Evolutionary conservation across 2,113 vertebrate species (phyloP).

Genomic region (Psettodes erumei): DNA sequence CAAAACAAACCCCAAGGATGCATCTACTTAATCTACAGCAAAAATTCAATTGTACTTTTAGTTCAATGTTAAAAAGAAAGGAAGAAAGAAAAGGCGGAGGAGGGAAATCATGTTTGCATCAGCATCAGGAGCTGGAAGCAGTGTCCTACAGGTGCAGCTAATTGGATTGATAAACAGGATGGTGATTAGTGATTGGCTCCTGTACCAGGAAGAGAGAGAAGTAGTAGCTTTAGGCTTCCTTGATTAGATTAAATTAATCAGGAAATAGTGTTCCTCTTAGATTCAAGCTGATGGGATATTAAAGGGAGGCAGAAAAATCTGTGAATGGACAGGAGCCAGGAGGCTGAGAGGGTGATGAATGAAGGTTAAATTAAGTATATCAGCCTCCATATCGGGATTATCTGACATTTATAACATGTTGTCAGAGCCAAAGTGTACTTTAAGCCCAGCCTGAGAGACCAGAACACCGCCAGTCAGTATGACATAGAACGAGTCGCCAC

Average conservation of each 20-base stretch:
- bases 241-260: constrained; percentile 43
- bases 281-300: constrained; percentile 35
- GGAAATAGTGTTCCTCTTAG: constrained; percentile 20
- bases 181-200: constrained; percentile 41
- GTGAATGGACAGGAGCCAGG: constrained; percentile 11
- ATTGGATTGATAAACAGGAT: constrained; percentile 58
- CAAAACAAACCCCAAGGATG: background rate
- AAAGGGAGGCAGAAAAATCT: background rate
- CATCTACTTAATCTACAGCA: background rate
- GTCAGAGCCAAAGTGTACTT: constrained; percentile 1
- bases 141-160: constrained; percentile 45
- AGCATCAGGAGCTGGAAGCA: background rate
- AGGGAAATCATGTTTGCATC: constrained; percentile 38
- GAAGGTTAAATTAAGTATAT: constrained; percentile 10
- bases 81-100: background rate
- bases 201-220: constrained; percentile 24
- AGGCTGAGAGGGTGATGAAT: constrained; percentile 14
- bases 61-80: background rate
- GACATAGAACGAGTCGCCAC: background rate
- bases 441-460: background rate
- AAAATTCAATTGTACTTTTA: background rate
- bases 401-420: background rate
- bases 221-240: constrained; percentile 26
- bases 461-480: background rate
- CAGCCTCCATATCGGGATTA: constrained; percentile 1